phyloP scores from a whole-genome alignment of 1,140 invertebrate genomes.

The Zaprionus nigranus region DNA sequence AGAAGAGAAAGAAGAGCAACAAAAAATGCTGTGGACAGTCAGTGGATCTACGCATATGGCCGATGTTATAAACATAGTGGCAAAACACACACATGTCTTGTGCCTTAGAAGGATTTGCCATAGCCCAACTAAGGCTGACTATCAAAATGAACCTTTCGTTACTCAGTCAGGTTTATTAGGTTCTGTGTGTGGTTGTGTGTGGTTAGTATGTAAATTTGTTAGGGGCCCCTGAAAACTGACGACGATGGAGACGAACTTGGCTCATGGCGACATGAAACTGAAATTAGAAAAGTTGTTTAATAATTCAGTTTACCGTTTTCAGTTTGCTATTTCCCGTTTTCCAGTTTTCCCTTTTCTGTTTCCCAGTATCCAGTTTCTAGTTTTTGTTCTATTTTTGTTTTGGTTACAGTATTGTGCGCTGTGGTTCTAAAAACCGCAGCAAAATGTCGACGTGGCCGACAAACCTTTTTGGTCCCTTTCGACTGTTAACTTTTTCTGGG shows the following conservation, averaged over 20 bases:
- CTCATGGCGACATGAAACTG: constrained; percentile 54
- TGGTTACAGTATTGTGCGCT: constrained; percentile 14
- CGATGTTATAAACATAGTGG: constrained; percentile 53
- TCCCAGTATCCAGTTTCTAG: neutral
- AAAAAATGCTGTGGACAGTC: constrained; percentile 35
- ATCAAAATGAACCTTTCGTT: constrained; percentile 63
- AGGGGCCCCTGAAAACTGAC: neutral
- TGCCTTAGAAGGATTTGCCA: constrained; percentile 34
- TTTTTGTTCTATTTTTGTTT: constrained; percentile 14
- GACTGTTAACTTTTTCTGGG: constrained; percentile 42
- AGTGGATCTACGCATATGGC: constrained; percentile 73
- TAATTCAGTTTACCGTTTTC: constrained; percentile 66
- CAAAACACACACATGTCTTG: constrained; percentile 50
- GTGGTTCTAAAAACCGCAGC: constrained; percentile 36
- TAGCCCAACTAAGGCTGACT: constrained; percentile 8
- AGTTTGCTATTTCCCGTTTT: constrained; percentile 11
- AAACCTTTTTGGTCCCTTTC: constrained; percentile 61
- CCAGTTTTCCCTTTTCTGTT: constrained; percentile 16
- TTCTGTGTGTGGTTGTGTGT: constrained; percentile 24
- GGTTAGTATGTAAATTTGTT: constrained; percentile 69
- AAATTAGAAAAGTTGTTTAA: constrained; percentile 80
- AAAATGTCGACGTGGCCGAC: constrained; percentile 18
- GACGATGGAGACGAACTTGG: neutral
- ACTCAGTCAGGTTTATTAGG: constrained; percentile 65
- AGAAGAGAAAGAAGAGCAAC: neutral